Evolutionary conservation across 64 coral and sea anemone species (phyloP).

Genomic region (Platygyra sinensis): DNA sequence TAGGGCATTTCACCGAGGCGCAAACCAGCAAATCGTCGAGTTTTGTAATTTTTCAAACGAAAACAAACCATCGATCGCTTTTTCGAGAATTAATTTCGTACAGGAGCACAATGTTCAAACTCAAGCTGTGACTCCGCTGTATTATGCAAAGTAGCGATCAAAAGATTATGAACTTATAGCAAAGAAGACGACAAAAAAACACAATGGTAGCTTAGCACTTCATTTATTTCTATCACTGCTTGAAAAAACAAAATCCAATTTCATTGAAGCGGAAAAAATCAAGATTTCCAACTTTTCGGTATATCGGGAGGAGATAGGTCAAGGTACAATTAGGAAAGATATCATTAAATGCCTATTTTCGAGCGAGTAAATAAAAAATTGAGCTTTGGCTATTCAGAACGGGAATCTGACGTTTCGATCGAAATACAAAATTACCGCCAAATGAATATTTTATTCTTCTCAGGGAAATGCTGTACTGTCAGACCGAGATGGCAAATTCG

Average conservation of each 20-base stretch:
- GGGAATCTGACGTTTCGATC: slow-evolving; percentile 47
- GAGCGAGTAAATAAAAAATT: slow-evolving; percentile 41
- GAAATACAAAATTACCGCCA: slow-evolving; percentile 36
- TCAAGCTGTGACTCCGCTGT: slow-evolving; percentile 54
- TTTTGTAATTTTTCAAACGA: slow-evolving; percentile 27
- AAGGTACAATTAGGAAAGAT: slow-evolving; percentile 34
- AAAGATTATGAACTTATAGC: slow-evolving; percentile 70
- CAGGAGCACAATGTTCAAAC: neutral
- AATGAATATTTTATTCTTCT: slow-evolving; percentile 52
- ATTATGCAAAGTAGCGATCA: slow-evolving; percentile 91
- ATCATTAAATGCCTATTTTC: slow-evolving; percentile 61
- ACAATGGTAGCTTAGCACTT: slow-evolving; percentile 38
- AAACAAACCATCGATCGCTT: neutral
- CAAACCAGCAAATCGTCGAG: neutral
- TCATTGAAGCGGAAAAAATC: slow-evolving; percentile 2
- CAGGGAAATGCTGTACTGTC: neutral
- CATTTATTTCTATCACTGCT: slow-evolving; percentile 43
- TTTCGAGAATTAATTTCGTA: slow-evolving; percentile 25
- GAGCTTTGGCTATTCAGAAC: slow-evolving; percentile 33
- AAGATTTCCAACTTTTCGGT: neutral
- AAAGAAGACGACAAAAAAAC: slow-evolving; percentile 42
- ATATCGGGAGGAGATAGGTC: neutral
- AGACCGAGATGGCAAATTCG: neutral
- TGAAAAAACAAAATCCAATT: slow-evolving; percentile 38
- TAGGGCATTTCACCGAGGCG: neutral